phyloP scores from a whole-genome alignment of 2,113 vertebrate genomes.

The Corythoichthys intestinalis region DNA sequence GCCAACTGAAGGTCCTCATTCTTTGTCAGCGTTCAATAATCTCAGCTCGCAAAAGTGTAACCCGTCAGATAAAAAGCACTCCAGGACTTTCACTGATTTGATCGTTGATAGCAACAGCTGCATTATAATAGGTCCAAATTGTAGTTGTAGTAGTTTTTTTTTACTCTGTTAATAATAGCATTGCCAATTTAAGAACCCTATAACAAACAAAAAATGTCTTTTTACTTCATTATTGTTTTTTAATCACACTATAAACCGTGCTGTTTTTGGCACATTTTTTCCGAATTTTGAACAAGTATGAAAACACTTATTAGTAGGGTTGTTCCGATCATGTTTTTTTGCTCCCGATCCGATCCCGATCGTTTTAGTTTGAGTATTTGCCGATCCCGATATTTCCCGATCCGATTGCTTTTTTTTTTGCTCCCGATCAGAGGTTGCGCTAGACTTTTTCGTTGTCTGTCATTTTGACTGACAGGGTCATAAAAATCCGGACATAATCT shows the following conservation, averaged over 20 bases:
- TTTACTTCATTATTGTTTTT: neutral
- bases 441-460: too few relatives aligned
- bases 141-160: neutral
- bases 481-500: too few relatives aligned
- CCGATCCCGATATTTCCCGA: too few relatives aligned
- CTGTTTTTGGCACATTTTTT: too few relatives aligned
- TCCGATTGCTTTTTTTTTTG: too few relatives aligned
- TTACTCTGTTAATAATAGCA: neutral
- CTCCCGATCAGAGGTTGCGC: too few relatives aligned
- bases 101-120: neutral
- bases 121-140: neutral
- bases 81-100: neutral
- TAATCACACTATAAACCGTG: neutral
- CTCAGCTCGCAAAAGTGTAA: neutral
- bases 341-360: too few relatives aligned
- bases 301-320: too few relatives aligned
- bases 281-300: too few relatives aligned
- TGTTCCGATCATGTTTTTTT: too few relatives aligned
- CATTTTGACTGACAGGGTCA: too few relatives aligned
- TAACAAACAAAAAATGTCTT: neutral
- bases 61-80: neutral
- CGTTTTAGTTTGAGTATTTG: too few relatives aligned
- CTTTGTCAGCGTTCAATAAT: neutral
- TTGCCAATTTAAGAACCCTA: neutral
- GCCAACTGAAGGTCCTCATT: neutral